Evolutionary conservation across 1,140 invertebrate species (phyloP), one percentile per base, ranked within the genome.

Genomic region (Drosophila subobscura): DNA sequence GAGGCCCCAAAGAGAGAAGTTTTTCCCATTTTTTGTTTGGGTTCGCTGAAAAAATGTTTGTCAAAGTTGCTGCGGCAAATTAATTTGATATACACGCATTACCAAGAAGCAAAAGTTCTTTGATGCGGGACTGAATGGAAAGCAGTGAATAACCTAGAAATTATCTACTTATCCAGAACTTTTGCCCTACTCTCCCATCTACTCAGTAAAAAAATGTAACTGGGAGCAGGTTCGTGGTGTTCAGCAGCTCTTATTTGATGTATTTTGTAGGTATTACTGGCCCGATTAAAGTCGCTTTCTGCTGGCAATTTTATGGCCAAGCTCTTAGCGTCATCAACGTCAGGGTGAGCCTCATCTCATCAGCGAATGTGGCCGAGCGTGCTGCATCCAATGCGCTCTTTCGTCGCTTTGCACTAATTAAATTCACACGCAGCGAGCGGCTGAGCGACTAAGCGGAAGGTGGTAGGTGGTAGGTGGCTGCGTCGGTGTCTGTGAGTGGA

Each of bases 281-380:
- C 23, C 46, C 29, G 29, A 60, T 61, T 60, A 40, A 67, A 40
- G 70, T 41, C 16, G 37, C 61, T 49, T 59, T 75, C 53, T 42
- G 54, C 40, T 46, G 50, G 49, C 52, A 52, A 78, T 74, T 81
- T 83, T 55, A 81, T 74, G 79, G 7, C 68, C 50, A 57, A 22
- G 37, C 27, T 44, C 46, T 33, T 50, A 52, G 53, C 65, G 49
- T 56, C 51, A 70, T 55, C 27, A 50, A n/a, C 67, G 40, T 57
- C 64, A 40, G 22, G 51, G n/a, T 37, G 8, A 20, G 37, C 49
- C 46, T 58, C 54, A 57, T 57, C 54, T 72, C 40, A 42, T 6
- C 67, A 72, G 71, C 60, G 70, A 20, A 57, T 22, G 40, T 16
- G 16, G 44, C 40, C 61, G 53, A 56, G 66, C 66, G 59, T 68